Conservation (phyloP, 2,888 invertebrate species). For the Cynaeus angustus region DNA sequence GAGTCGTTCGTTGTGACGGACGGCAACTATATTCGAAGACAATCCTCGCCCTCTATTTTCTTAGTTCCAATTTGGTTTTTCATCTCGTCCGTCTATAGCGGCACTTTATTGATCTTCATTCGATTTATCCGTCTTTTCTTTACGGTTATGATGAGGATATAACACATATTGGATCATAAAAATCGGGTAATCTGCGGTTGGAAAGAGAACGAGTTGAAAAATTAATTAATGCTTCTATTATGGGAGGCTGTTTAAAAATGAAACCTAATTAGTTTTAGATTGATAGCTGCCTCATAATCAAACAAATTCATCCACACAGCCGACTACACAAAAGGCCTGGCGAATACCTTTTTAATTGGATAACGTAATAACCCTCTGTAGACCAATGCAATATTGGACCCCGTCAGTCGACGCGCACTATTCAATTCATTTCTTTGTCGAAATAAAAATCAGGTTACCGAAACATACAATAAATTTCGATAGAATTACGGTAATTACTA, state of each 20-base stretch:
- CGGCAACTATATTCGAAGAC: slow-evolving; percentile 50
- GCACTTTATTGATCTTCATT: slow-evolving; percentile 63
- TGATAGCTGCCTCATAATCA: slow-evolving; percentile 57
- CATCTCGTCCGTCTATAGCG: slow-evolving; percentile 61
- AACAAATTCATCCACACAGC: slow-evolving; percentile 52
- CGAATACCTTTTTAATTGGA: slow-evolving; percentile 54
- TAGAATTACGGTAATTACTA: slow-evolving; percentile 30
- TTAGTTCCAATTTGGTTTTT: slow-evolving; percentile 65
- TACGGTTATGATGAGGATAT: slow-evolving; percentile 63
- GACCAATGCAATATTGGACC: slow-evolving; percentile 49
- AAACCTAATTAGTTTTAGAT: slow-evolving; percentile 61
- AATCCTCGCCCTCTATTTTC: slow-evolving; percentile 59
- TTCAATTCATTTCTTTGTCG: slow-evolving; percentile 37
- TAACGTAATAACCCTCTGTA: slow-evolving; percentile 52
- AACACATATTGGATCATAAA: slow-evolving; percentile 62
- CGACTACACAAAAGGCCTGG: slow-evolving; percentile 52
- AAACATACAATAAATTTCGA: slow-evolving; percentile 22
- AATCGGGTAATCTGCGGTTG: slow-evolving; percentile 45
- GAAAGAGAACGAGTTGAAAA: slow-evolving; percentile 47
- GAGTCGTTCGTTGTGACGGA: slow-evolving; percentile 55
- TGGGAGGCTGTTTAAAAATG: slow-evolving; percentile 58
- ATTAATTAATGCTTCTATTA: slow-evolving; percentile 54
- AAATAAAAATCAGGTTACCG: slow-evolving; percentile 24
- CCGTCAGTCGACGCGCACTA: slow-evolving; percentile 28
- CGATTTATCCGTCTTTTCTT: slow-evolving; percentile 63